These are phyloP conservation scores for Cirrhinus molitorella DNA, from an alignment of 2,797 vertebrate species.

Conservation along the genomic window DNA sequence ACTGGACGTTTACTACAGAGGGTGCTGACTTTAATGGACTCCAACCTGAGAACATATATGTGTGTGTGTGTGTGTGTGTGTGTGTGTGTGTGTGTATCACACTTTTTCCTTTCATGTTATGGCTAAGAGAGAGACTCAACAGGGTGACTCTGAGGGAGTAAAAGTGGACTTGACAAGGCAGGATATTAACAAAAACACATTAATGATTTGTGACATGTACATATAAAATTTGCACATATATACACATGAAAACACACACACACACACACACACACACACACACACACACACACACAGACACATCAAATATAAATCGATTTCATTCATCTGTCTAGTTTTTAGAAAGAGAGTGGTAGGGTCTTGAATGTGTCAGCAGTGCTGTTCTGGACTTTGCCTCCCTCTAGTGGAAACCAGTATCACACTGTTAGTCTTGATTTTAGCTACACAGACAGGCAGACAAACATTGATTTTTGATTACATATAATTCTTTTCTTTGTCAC, in stretches of 20 bases:
- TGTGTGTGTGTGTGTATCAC: not conserved
- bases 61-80: slow-evolving; percentile 5
- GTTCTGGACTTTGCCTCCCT: slow-evolving; percentile 60
- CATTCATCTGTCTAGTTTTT: slow-evolving; percentile 21
- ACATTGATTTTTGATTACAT: not conserved
- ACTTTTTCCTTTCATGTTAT: slow-evolving; percentile 18
- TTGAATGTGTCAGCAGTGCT: not conserved
- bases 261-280: slow-evolving; percentile 14
- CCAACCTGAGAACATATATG: not conserved
- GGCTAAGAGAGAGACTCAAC: slow-evolving; percentile 12
- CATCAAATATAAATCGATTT: slow-evolving; percentile 20
- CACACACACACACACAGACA: slow-evolving; percentile 32
- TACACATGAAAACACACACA: slow-evolving; percentile 27
- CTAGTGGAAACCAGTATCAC: slow-evolving; percentile 58
- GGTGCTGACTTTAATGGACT: slow-evolving; percentile 38
- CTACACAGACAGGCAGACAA: not conserved
- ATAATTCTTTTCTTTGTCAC: not conserved
- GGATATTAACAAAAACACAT: slow-evolving; percentile 42
- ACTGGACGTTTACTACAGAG: slow-evolving; percentile 21
- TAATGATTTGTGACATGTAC: slow-evolving; percentile 11
- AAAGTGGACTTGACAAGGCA: slow-evolving; percentile 7
- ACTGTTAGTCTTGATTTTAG: not conserved
- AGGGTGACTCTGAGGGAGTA: slow-evolving; percentile 1
- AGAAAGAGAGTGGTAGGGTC: not conserved
- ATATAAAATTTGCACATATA: slow-evolving; percentile 35